Percentiles rank a stretch among this genome's conserved stretches.
phyloP scores from a whole-genome alignment of 1,140 invertebrate species.

The Temnothorax nylanderi region DNA sequence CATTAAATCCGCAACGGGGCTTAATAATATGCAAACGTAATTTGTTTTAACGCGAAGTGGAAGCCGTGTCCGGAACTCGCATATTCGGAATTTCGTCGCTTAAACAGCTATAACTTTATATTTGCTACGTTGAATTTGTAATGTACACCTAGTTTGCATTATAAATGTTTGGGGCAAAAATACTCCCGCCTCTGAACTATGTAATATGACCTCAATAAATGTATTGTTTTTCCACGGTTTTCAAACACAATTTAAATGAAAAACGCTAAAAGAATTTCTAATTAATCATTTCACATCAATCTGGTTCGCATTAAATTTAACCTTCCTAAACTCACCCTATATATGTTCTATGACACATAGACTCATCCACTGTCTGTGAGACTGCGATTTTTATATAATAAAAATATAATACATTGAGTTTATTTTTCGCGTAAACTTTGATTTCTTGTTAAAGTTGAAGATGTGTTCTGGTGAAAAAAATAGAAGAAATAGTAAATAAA shows the following conservation, averaged over 20 bases:
- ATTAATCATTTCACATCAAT: background rate
- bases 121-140: slow-evolving; percentile 35
- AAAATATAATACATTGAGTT: no score
- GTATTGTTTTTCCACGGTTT: background rate
- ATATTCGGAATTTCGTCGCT: slow-evolving; percentile 27
- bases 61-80: background rate
- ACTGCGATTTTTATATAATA: no score
- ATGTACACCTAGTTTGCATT: slow-evolving; percentile 44
- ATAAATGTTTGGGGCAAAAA: slow-evolving; percentile 40
- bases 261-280: background rate
- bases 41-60: slow-evolving; percentile 43
- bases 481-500: no score
- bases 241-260: background rate
- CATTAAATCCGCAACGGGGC: slow-evolving; percentile 45
- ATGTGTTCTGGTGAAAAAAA: no score
- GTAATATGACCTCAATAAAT: background rate
- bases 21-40: slow-evolving; percentile 47
- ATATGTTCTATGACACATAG: no score
- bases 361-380: no score
- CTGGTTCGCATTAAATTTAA: background rate
- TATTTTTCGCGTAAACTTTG: no score
- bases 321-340: no score
- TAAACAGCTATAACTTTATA: slow-evolving; percentile 35
- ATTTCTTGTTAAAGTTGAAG: no score
- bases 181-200: background rate